Base-by-base conservation (phyloP, 2,113 vertebrate genomes). In the Prochilodus magdalenae region DNA sequence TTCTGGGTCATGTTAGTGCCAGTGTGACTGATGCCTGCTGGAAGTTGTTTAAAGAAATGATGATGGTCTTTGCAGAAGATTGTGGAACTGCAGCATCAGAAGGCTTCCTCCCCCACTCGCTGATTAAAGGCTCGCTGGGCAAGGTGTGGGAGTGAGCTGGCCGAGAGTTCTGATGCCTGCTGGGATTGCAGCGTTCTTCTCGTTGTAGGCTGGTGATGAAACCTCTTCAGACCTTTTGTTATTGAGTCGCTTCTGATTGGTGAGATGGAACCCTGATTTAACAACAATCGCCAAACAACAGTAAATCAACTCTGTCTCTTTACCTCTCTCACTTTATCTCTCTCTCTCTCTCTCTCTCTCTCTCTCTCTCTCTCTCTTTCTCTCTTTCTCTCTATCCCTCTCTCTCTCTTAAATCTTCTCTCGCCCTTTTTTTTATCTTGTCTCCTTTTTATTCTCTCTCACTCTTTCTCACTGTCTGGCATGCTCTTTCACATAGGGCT, bases 51-150 rank as follows among this genome's bases (percentile, higher is more conserved):
- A 60, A 60, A 60, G 57, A 60, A 60, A 24, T 60, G 57, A 60
- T 60, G 57, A 26, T 26, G 57, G 57, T 60, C 57, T 60, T 60
- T 26, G n/a, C 57, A 60, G 57, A 60, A 60, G 57, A 60, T 13
- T 60, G n/a, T 60, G 57, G 57, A 60, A 60, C n/a, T 60, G 57
- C 12, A 26, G n/a, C 57, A n/a, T 60, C 57, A 60, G 57, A 60
- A 60, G 57, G 7, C 57, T 60, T 60, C n/a, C 57, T 60, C 57
- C 22, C 57, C 57, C 57, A 24, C 57, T 60, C 11, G 57, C 57
- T 60, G 57, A 60, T 60, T 60, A 60, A 60, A 60, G 57, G n/a
- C 57, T 26, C 22, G 57, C 57, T 60, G 57, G 57, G 57, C 57
- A 5, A 60, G 57, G 22, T 60, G 57, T 60, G 57, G 57, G 57